A percentile compares a stretch with the other conserved stretches of the same genome.
phyloP scores from a whole-genome alignment of 2,113 vertebrate genomes.

The Ardeotis arabs region DNA sequence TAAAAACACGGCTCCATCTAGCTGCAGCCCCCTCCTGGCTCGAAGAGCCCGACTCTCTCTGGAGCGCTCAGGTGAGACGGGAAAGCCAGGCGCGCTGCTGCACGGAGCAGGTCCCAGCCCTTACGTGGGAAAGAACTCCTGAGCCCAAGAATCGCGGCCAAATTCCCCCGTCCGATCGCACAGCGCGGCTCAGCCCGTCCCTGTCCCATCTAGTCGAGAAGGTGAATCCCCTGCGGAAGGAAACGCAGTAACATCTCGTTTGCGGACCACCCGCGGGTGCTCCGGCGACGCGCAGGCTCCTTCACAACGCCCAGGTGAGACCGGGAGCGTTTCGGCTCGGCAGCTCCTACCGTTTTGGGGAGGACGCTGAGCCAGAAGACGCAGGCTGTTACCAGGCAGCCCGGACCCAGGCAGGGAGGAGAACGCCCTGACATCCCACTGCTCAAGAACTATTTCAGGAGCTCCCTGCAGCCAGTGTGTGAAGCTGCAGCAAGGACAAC shows the following conservation, averaged over 20 bases:
- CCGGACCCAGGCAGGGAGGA: not conserved
- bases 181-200: not conserved
- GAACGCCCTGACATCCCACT: not conserved
- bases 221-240: not conserved
- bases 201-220: not conserved
- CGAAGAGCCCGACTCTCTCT: not conserved
- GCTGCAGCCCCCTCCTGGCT: not conserved
- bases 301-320: not conserved
- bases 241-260: accelerated
- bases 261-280: not conserved
- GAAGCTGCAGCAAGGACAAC: not conserved
- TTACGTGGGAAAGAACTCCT: not conserved
- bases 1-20: accelerated
- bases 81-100: not conserved
- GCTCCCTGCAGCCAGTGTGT: not conserved
- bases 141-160: not conserved
- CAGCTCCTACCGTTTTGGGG: not conserved
- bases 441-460: not conserved
- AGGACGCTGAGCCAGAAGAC: not conserved
- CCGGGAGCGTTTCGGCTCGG: not conserved
- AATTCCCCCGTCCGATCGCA: accelerated
- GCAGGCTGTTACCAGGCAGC: not conserved
- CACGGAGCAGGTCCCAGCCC: not conserved
- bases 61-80: not conserved
- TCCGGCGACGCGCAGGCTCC: accelerated